phyloP scores from a whole-genome alignment of 2,888 invertebrate species.

The Melinopterus prodromus region DNA sequence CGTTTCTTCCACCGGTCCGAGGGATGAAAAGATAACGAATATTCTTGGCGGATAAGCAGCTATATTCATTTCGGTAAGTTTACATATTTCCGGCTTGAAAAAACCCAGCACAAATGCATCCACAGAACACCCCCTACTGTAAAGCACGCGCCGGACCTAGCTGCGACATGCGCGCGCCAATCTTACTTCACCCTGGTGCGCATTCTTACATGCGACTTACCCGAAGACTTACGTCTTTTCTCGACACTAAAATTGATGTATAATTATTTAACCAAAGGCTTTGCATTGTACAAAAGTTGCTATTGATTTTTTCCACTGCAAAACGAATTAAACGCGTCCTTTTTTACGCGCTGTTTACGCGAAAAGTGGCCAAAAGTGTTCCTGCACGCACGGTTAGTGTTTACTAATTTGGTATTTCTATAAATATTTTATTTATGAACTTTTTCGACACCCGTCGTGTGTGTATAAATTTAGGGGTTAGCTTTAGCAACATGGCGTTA shows the following conservation, averaged over 20 bases:
- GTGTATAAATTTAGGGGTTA: conserved; percentile 57
- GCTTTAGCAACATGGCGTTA: conserved; percentile 58
- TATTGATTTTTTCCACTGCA: conserved; percentile 58
- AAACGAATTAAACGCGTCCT: conserved; percentile 52
- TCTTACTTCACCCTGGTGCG: conserved; percentile 48
- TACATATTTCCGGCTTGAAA: conserved; percentile 41
- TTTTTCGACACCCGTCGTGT: conserved; percentile 52
- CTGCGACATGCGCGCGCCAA: conserved; percentile 46
- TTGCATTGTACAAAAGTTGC: conserved; percentile 60
- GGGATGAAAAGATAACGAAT: not conserved
- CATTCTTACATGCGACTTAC: conserved; percentile 52
- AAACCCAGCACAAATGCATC: conserved; percentile 10
- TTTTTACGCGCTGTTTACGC: conserved; percentile 45
- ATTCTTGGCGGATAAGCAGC: conserved; percentile 24
- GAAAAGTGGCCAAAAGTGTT: conserved; percentile 46
- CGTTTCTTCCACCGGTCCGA: conserved; percentile 27
- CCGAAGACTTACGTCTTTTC: conserved; percentile 55
- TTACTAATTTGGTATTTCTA: conserved; percentile 18
- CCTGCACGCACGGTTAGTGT: conserved; percentile 16
- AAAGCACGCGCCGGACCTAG: conserved; percentile 46
- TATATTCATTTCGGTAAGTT: conserved; percentile 38
- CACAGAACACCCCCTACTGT: conserved; percentile 54
- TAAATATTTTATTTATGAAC: conserved; percentile 55
- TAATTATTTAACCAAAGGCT: conserved; percentile 62
- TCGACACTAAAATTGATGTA: conserved; percentile 55